These are phyloP conservation scores for Vollenhovia emeryi DNA, from an alignment of 1,140 invertebrate genomes.

Conservation along the genomic window DNA sequence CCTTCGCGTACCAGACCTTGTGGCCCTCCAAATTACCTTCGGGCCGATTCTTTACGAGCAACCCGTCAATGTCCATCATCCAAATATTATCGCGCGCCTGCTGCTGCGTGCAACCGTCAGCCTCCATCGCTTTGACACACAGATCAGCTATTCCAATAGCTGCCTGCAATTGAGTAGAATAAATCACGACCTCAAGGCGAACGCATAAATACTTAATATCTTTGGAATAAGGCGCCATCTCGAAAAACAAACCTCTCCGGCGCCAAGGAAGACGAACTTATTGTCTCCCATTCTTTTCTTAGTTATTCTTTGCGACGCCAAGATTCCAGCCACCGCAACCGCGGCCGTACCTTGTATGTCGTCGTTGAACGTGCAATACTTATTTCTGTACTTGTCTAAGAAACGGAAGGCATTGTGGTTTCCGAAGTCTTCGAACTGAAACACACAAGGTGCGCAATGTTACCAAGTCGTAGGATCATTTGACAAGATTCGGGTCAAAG, in stretches of 20 bases:
- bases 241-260: constrained; percentile 90
- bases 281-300: constrained; percentile 92
- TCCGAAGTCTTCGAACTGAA: constrained; percentile 98
- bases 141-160: constrained; percentile 95
- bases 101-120: constrained; percentile 91
- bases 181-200: not conserved
- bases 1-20: constrained; percentile 93
- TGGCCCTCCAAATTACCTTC: constrained; percentile 91
- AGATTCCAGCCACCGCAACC: constrained; percentile 95
- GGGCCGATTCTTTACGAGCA: constrained; percentile 90
- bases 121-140: constrained; percentile 94
- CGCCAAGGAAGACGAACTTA: constrained; percentile 95
- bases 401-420: constrained; percentile 97
- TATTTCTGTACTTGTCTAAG: constrained; percentile 93
- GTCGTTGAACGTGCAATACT: constrained; percentile 98
- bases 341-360: constrained; percentile 98
- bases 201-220: constrained; percentile 8
- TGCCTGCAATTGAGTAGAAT: constrained; percentile 86
- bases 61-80: constrained; percentile 95
- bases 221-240: not conserved
- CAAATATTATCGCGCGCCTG: constrained; percentile 94
- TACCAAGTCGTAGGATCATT: not conserved
- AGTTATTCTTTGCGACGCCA: constrained; percentile 93
- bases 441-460: constrained; percentile 22
- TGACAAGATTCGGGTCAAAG: not conserved